phyloP scores from a whole-genome alignment of 2,113 vertebrate species.

The Dipodomys stephensi region DNA sequence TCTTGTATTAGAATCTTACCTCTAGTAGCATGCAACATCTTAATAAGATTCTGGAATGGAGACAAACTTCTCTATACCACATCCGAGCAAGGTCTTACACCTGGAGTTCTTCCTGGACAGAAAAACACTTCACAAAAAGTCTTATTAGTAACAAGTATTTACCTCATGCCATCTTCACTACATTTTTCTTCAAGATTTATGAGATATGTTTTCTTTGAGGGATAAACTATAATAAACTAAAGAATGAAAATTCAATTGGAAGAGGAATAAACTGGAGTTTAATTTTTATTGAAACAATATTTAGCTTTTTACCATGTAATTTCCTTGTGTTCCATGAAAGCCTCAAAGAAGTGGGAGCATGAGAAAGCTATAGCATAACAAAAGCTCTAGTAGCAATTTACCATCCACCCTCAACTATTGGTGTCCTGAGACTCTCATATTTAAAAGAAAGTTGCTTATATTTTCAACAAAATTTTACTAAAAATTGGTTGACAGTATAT shows the following conservation, averaged over 20 bases:
- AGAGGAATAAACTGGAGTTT: neutral
- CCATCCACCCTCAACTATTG: neutral
- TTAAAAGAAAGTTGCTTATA: neutral
- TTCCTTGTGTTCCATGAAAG: neutral
- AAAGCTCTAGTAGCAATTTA: neutral
- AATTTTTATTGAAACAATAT: neutral
- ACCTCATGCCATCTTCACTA: neutral
- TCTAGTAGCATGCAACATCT: constrained; percentile 46
- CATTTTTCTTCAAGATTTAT: neutral
- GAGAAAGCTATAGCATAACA: neutral
- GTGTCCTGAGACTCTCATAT: neutral
- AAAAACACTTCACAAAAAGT: neutral
- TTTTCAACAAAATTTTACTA: neutral
- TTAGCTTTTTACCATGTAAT: neutral
- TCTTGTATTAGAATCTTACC: neutral
- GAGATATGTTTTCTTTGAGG: neutral
- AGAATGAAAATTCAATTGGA: constrained; percentile 4
- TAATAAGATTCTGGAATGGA: constrained; percentile 29
- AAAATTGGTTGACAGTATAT: neutral
- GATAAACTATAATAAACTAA: neutral
- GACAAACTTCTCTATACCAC: neutral
- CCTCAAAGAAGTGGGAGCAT: neutral
- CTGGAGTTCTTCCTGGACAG: neutral
- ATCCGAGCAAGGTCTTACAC: neutral
- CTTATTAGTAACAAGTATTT: neutral